Conservation (phyloP, 2,113 vertebrate species). For the Neolamprologus toae region DNA sequence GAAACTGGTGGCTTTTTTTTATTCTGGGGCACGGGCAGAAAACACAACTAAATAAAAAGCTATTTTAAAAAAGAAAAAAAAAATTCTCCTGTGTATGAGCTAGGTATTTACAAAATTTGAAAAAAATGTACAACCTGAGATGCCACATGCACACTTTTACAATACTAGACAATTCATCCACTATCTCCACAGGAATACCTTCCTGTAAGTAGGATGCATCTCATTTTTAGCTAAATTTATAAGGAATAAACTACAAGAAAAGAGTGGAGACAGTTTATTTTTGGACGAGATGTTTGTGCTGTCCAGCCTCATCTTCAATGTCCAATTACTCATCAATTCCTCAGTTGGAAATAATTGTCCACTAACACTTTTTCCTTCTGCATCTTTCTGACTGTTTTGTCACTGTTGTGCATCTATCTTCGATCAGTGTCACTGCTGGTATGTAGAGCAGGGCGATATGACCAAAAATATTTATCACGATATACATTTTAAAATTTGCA, state of each 20-base stretch:
- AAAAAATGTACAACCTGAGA: neutral
- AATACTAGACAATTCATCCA: neutral
- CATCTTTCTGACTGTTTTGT: neutral
- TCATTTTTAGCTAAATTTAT: neutral
- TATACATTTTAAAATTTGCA: no score
- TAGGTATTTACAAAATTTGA: neutral
- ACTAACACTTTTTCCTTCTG: neutral
- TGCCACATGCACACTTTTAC: neutral
- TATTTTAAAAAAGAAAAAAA: neutral
- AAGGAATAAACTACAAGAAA: neutral
- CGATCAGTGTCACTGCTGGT: neutral
- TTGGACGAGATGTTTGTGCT: neutral
- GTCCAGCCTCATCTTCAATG: neutral
- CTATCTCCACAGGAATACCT: neutral
- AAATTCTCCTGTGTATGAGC: neutral
- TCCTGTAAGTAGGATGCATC: neutral
- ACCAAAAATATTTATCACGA: no score
- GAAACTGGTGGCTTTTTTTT: neutral
- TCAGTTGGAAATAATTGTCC: neutral
- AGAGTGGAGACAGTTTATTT: neutral
- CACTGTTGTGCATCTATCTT: neutral
- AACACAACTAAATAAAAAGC: neutral
- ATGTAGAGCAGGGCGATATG: no score
- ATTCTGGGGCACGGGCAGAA: neutral
- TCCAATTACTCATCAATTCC: neutral